Evolutionary conservation across 1,140 invertebrate genomes (phyloP).

Genomic region (Megalonaias nervosa): DNA sequence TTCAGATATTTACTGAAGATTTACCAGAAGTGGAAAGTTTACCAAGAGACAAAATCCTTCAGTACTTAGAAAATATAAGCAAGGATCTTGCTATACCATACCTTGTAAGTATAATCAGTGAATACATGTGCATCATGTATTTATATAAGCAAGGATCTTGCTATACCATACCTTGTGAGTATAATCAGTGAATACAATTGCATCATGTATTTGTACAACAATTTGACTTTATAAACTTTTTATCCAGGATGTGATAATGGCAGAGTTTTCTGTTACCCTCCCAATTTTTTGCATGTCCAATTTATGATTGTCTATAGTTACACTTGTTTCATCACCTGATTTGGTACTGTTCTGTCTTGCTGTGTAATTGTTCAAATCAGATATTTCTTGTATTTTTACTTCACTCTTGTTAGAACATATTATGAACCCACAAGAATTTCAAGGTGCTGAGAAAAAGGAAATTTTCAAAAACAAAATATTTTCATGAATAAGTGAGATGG

Average conservation of each 20-base stretch:
- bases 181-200: neutral
- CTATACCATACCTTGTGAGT: slow-evolving; percentile 88
- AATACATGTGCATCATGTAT: neutral
- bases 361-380: no score
- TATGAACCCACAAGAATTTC: no score
- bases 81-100: slow-evolving; percentile 90
- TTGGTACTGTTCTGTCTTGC: no score
- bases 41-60: slow-evolving; percentile 89
- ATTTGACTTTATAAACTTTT: neutral
- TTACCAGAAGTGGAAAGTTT: slow-evolving; percentile 89
- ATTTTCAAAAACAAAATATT: no score
- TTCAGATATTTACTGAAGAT: slow-evolving; percentile 92
- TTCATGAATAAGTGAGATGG: no score
- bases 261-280: neutral
- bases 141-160: slow-evolving; percentile 79
- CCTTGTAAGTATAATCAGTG: slow-evolving; percentile 74
- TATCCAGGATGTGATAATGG: neutral
- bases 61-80: slow-evolving; percentile 85
- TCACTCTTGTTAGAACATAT: no score
- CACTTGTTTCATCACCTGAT: no score
- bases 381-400: no score
- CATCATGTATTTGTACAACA: neutral
- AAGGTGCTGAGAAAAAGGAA: no score
- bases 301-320: no score
- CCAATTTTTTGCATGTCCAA: neutral